Evolutionary conservation across 2,888 invertebrate species (phyloP), one percentile per base, ranked within the genome.

Genomic region (Arge pagana): DNA sequence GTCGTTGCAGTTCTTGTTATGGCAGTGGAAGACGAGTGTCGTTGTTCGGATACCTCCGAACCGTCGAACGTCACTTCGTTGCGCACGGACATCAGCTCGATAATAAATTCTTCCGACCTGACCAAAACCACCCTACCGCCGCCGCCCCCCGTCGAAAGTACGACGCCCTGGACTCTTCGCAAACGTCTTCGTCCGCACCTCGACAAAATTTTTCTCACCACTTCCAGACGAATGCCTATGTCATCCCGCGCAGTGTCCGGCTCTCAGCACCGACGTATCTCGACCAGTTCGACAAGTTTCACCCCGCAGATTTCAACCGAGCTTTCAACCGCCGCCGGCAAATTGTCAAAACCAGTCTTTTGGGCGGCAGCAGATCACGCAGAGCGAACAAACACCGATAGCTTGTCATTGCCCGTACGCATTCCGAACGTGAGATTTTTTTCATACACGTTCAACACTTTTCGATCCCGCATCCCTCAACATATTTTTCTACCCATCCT

Each of bases 31-130:
- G 62, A 62, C 8, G 66, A 63, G 31, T 62, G 52, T 45, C 60
- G 59, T 19, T 67, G 54, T 26, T 58, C 60, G 1, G 69, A 68
- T 19, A 54, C 57, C 10, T 62, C 68, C 5, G 68, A 68, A 26
- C 55, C 57, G 11, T 67, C 69, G 4, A 66, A 70, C 45, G 30
- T 57, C 48, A 63, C 63, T 5, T 68, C 66, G 10, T 50, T 64
- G 16, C 56, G 50, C 11, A 58, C 66, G 3, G 69, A 70, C 31
- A 16, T 31, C 21, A 60, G 43, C 48, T 61, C 55, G 11, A 40
- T 19, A 11, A 23, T 45, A 13, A 45, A 31, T 16, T 15, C 2
- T 7, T 23, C 45, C 11, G 36, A 43, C 35, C 19, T 37, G 21
- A 52, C 54, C 42, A 43, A 54, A n/a, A 4, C 42, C 19, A 31